Percentiles rank a stretch among this genome's conserved stretches.
These are phyloP conservation scores for Lepidochrysops patricia DNA, from an alignment of 2,888 invertebrate genomes.

Conservation along the genomic window DNA sequence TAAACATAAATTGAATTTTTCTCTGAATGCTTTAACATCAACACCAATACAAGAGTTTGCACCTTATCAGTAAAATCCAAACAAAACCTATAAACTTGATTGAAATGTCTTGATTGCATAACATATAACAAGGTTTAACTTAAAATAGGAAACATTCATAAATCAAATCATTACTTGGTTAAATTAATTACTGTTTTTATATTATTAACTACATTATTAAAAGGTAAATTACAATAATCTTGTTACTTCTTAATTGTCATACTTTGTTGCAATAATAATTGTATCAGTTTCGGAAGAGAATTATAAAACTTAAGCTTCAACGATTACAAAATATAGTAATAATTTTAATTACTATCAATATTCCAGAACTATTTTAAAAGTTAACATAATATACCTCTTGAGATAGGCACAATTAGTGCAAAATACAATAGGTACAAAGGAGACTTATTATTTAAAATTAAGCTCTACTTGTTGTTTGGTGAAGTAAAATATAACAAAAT, in stretches of 20 bases:
- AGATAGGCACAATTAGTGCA: too few relatives aligned
- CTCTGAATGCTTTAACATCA: conserved; percentile 48
- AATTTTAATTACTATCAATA: too few relatives aligned
- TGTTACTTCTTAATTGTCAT: too few relatives aligned
- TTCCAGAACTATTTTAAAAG: too few relatives aligned
- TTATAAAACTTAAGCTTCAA: too few relatives aligned
- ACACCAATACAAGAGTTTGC: conserved; percentile 27
- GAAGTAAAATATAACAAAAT: too few relatives aligned
- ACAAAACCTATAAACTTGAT: conserved; percentile 61
- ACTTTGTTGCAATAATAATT: not conserved
- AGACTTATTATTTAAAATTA: too few relatives aligned
- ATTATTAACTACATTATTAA: not conserved
- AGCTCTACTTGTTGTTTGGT: too few relatives aligned
- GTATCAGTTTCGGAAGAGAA: too few relatives aligned
- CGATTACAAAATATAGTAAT: too few relatives aligned
- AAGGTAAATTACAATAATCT: not conserved
- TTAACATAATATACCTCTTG: too few relatives aligned
- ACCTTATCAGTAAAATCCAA: conserved; percentile 48
- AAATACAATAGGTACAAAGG: too few relatives aligned
- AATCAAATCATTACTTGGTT: conserved; percentile 14
- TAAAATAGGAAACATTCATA: conserved; percentile 41
- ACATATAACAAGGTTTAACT: conserved; percentile 52
- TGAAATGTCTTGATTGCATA: conserved; percentile 68
- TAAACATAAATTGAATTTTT: conserved; percentile 25
- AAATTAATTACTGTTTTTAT: not conserved